Conservation (phyloP, 2,113 vertebrate species). For the Psittacula cyanocephala region DNA sequence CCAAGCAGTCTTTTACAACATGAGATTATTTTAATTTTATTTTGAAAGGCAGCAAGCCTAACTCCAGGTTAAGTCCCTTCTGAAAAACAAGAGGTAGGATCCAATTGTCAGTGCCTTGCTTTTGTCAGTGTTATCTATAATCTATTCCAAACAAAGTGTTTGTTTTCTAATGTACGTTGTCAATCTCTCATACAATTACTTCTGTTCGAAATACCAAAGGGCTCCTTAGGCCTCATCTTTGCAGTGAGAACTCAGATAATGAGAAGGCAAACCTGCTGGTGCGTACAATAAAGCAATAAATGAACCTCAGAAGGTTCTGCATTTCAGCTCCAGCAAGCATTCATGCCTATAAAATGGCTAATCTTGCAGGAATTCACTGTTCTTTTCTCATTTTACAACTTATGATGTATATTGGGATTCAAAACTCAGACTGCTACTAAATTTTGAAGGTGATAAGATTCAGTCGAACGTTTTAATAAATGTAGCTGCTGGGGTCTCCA, state of each 20-base stretch:
- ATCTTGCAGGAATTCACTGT: slow-evolving; percentile 23
- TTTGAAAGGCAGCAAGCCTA: slow-evolving; percentile 4
- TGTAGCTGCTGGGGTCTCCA: not conserved
- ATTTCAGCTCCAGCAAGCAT: slow-evolving; percentile 33
- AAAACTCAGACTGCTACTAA: not conserved
- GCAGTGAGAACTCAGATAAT: slow-evolving; percentile 42
- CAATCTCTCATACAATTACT: slow-evolving; percentile 42
- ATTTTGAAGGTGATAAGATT: not conserved
- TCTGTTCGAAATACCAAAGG: slow-evolving; percentile 53
- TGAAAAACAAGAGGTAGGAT: not conserved
- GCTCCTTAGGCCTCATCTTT: slow-evolving; percentile 38
- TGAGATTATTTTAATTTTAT: not conserved
- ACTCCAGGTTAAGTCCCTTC: not conserved
- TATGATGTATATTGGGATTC: not conserved
- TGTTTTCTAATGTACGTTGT: not conserved
- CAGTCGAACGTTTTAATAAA: not conserved
- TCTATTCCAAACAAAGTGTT: slow-evolving; percentile 21
- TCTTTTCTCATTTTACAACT: slow-evolving; percentile 2
- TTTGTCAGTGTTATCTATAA: slow-evolving; percentile 5
- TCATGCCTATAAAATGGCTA: slow-evolving; percentile 23
- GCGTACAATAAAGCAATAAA: slow-evolving; percentile 42
- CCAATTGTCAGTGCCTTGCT: not conserved
- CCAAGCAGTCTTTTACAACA: not conserved
- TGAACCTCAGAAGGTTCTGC: slow-evolving; percentile 54
- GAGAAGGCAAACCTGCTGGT: not conserved